A percentile compares a stretch with the other conserved stretches of the same genome.
Conservation (phyloP, 2,888 invertebrate species). For the Hybos culiciformis region DNA sequence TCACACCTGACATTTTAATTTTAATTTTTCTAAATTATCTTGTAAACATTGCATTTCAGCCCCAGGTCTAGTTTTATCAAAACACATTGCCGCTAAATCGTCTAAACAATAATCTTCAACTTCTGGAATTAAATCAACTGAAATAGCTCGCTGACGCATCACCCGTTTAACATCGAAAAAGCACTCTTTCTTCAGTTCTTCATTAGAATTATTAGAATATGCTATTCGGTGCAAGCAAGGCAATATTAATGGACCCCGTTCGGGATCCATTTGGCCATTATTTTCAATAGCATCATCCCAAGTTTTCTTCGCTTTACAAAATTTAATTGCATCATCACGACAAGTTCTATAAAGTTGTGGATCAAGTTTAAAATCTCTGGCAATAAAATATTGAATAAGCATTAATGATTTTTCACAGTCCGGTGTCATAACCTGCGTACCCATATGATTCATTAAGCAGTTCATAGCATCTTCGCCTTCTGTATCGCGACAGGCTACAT, state of each 20-base stretch:
- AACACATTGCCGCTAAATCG: slow-evolving; percentile 73
- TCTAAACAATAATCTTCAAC: slow-evolving; percentile 81
- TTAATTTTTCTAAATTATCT: slow-evolving; percentile 58
- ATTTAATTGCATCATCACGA: slow-evolving; percentile 67
- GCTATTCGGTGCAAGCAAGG: slow-evolving; percentile 79
- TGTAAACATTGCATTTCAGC: slow-evolving; percentile 91
- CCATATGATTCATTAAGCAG: slow-evolving; percentile 87
- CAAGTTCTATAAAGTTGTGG: slow-evolving; percentile 78
- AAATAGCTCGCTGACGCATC: slow-evolving; percentile 83
- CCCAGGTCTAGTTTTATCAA: slow-evolving; percentile 70
- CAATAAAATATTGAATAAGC: slow-evolving; percentile 94
- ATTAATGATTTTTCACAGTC: slow-evolving; percentile 84
- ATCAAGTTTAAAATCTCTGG: slow-evolving; percentile 87
- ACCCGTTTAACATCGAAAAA: slow-evolving; percentile 67
- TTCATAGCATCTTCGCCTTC: slow-evolving; percentile 71
- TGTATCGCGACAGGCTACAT: slow-evolving; percentile 57
- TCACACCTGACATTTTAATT: slow-evolving; percentile 50
- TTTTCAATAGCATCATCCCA: slow-evolving; percentile 52
- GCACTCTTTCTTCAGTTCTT: slow-evolving; percentile 45
- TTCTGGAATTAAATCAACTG: slow-evolving; percentile 87
- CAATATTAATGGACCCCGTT: slow-evolving; percentile 68
- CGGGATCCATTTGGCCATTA: slow-evolving; percentile 48
- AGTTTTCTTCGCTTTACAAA: slow-evolving; percentile 64
- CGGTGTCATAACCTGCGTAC: slow-evolving; percentile 63
- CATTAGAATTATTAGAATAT: slow-evolving; percentile 36